phyloP scores from a whole-genome alignment of 2,797 vertebrate genomes.

The Phoxinus dragarum region DNA sequence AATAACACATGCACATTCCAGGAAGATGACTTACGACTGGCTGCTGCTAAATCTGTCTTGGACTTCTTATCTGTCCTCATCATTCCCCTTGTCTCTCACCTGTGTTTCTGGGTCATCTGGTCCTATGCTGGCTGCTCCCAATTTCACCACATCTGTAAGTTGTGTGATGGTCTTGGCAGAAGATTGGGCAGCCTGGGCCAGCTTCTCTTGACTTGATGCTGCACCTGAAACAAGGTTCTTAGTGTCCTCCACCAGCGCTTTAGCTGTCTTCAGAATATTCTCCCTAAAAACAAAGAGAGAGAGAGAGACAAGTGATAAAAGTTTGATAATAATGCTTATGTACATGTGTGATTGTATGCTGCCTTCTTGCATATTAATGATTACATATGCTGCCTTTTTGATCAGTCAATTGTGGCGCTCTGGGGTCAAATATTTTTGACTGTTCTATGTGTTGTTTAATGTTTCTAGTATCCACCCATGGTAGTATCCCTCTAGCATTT shows the following conservation, averaged over 20 bases:
- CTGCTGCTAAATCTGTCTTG: conserved; percentile 1
- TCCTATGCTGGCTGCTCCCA: conserved; percentile 94
- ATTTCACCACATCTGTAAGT: conserved; percentile 94
- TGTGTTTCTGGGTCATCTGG: conserved; percentile 96
- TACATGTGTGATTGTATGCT: not conserved
- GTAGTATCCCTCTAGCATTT: not conserved
- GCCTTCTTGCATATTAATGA: not conserved
- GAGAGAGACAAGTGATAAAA: conserved; percentile 11
- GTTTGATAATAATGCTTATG: no score
- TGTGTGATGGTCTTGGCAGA: conserved; percentile 96
- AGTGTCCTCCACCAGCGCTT: conserved; percentile 95
- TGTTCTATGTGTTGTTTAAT: not conserved
- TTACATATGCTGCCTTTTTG: not conserved
- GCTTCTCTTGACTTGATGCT: conserved; percentile 92
- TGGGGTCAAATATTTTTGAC: conserved; percentile 1
- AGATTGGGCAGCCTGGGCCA: conserved; percentile 95
- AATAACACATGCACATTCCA: conserved; percentile 23
- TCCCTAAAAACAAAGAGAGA: conserved; percentile 78
- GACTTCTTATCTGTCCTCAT: conserved; percentile 18
- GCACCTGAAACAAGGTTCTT: conserved; percentile 94
- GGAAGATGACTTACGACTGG: not conserved
- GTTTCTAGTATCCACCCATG: not conserved
- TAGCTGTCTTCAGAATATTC: conserved; percentile 97
- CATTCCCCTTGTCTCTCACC: conserved; percentile 72
- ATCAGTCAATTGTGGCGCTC: not conserved